Evolutionary conservation across 2,113 vertebrate species (phyloP).

Genomic region (Ramphastos sulfuratus): DNA sequence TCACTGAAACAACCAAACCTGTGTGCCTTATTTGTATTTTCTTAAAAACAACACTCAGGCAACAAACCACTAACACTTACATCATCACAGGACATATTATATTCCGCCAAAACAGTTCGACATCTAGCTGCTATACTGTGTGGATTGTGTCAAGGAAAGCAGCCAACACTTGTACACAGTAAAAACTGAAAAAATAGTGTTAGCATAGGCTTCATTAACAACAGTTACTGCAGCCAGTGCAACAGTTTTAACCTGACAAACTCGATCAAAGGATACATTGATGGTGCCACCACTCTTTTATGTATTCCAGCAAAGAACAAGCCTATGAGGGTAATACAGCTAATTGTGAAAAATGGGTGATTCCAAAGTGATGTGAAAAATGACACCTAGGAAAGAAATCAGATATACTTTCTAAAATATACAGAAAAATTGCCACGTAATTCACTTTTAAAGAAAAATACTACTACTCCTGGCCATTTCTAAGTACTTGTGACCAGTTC

Average conservation of each 20-base stretch:
- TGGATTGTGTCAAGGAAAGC: slow-evolving; percentile 76
- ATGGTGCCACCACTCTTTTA: slow-evolving; percentile 97
- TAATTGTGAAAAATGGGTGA: slow-evolving; percentile 98
- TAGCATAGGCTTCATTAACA: not conserved
- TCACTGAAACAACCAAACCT: too few relatives aligned
- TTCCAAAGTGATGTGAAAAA: slow-evolving; percentile 99
- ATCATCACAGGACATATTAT: slow-evolving; percentile 99
- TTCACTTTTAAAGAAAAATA: not conserved
- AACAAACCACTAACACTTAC: slow-evolving; percentile 78
- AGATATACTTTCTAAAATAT: not conserved
- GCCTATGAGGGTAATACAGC: slow-evolving; percentile 96
- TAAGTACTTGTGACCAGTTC: not conserved
- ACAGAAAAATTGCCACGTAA: not conserved
- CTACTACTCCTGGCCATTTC: not conserved
- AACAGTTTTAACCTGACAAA: not conserved
- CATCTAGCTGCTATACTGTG: slow-evolving; percentile 95
- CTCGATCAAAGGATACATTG: slow-evolving; percentile 92
- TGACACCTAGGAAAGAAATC: slow-evolving; percentile 83
- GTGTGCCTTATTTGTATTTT: not conserved
- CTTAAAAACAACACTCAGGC: not conserved
- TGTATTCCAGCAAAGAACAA: slow-evolving; percentile 99
- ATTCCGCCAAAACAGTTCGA: slow-evolving; percentile 96
- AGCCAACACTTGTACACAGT: not conserved
- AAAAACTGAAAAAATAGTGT: not conserved
- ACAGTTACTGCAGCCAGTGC: not conserved